Base-by-base conservation (phyloP, 2,797 vertebrate genomes). In the Hozukius guyotensis region DNA sequence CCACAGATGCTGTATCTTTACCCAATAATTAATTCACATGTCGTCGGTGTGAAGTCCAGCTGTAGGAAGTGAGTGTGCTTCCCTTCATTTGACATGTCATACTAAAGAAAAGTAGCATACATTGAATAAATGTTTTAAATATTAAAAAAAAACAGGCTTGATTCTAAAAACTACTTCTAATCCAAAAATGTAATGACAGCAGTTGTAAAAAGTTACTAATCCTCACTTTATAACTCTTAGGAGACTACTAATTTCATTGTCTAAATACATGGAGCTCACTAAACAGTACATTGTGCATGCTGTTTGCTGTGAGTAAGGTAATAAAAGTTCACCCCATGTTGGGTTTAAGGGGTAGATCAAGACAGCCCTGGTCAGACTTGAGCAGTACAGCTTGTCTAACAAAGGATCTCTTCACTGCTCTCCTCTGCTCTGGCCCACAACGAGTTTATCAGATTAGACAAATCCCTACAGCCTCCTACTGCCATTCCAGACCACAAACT, bases 351-450 rank as follows among this genome's bases (percentile, higher is more conserved):
- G 64, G 36, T 18, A 77, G 78, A 83, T 82, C 72, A 85, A 82
- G 93, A 92, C 75, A 82, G 79, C 73, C 57, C 24, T 67, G 80
- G 52, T 34, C 57, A 78, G 75, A 71, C 78, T 75, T 8, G 9
- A 88, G 82, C 80, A 70, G 68, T 53, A 24, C 65, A 78, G 52
- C 72, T 81, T 75, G 70, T 84, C 76, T 75, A 78, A 95, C 92
- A 95, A 94, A 92, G 87, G 85, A 80, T 75, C 89, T 90, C 90
- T 93, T 94, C 86, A 90, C 66, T 76, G 69, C 84, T 78, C 71
- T 82, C 81, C 83, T 80, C 85, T 84, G 86, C 89, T 77, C 76
- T 67, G 61, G 65, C 87, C 83, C 78, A 93, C 88, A 87, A 81
- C 78, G 57, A 75, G 29, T 90, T 93, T 83, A 93, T 94, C 88